Base-by-base conservation (phyloP, 2,113 vertebrate genomes). In the Vidua chalybeata region DNA sequence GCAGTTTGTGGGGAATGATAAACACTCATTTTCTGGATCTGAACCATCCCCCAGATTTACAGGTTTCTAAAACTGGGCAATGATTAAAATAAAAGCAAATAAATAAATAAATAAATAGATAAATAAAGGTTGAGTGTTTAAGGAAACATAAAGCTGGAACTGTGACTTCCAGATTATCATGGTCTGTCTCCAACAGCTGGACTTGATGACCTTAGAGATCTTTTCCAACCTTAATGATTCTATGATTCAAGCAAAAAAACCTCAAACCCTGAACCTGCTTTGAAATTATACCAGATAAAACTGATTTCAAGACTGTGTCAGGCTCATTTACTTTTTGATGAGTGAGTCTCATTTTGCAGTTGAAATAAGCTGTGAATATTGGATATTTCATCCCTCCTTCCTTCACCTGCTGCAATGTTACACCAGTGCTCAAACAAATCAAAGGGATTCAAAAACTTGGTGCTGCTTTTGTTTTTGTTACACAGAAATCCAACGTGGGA, bases 401-500 rank as follows among this genome's bases (percentile, higher is more conserved):
- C 63, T 82, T 37, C 43, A 71, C 28, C 51, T 5, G 0, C 91
- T 93, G 72, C 51, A 81, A n/a, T 9, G 20, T 74, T 54, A 76
- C 27, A 46, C 23, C 77, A 78, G 20, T 4, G 23, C 54, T 33
- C 45, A 66, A 79, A 80, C 1, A 8, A 81, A 93, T 43, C 56
- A 93, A 90, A 92, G 28, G 15, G 61, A 74, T 45, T 92, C 67
- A 37, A 90, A 80, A 87, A 58, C 94, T 85, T 35, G 8, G 23
- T 41, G 31, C 35, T 86, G 72, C 76, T 93, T 85, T 90, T 91
- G 72, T 72, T 95, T 93, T 86, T 63, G 31, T 75, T 14, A 61
- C n/a, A 69, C 77, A 78, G 69, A 92, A 95, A 28, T 64, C 72
- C 84, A 92, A 87, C 55, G 67, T 4, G 28, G 63, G 67, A 58